Conservation (phyloP, 2,797 vertebrate species). For the Syndactyla subalaris region DNA sequence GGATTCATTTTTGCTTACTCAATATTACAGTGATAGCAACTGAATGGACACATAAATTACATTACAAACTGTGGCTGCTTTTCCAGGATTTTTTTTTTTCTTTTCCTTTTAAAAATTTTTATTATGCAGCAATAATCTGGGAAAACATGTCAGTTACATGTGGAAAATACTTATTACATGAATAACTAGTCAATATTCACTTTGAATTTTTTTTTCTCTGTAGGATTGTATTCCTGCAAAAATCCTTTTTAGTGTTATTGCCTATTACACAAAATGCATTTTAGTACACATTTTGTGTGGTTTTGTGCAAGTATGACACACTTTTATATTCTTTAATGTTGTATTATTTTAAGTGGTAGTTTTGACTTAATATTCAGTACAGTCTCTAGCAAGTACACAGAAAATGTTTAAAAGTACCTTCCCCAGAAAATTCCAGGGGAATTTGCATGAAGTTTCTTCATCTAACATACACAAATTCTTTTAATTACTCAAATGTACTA, state of each 20-base stretch:
- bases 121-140: neutral
- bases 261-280: neutral
- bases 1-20: conserved; percentile 45
- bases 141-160: neutral
- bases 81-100: neutral
- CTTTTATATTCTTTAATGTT: neutral
- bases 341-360: neutral
- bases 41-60: conserved; percentile 49
- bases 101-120: neutral
- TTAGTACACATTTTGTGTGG: neutral
- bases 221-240: neutral
- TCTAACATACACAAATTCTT: neutral
- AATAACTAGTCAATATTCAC: neutral
- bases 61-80: neutral
- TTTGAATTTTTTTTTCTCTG: neutral
- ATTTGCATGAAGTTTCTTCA: conserved; percentile 35
- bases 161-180: neutral
- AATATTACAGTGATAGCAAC: conserved; percentile 27
- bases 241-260: neutral
- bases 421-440: neutral
- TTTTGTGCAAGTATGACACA: neutral
- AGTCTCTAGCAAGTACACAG: neutral
- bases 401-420: neutral
- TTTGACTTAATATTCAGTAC: neutral
- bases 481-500: conserved; percentile 10